Base-by-base conservation (phyloP, 2,888 invertebrate species). In the Oxycera nigricornis region DNA sequence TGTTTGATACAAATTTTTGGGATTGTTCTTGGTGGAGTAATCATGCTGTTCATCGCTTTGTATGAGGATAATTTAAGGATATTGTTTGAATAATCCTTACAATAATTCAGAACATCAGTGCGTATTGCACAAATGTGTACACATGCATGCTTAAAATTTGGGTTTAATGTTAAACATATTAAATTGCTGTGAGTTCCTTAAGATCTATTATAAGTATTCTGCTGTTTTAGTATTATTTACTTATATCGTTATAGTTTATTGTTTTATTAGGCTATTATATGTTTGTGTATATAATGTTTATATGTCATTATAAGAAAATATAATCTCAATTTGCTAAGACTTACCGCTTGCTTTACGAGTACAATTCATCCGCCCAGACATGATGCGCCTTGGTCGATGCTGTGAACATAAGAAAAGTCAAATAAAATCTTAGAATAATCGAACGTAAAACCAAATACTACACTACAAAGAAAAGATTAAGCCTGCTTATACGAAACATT, bases 11-110 rank as follows among this genome's bases (percentile, higher is more conserved):
- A 93, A 79, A 84, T 90, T 24, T 78, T 88, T 7, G 93, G 93
- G 14, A 90, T 93, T 78, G 81, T 90, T 24, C 80, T 88, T 1
- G 93, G 93, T 1, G 91, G 91, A 55, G 83, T 88, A 35, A 91
- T 94, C 76, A 93, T 93, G 93, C 83, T 92, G 73, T 80, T 89
- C 74, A 93, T 93, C 78, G 93, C 92, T 1, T 82, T 93, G 3
- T 90, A 91, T 80, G 93, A 93, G 84, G 89, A 90, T 74, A 79
- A 81, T 67, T 76, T 85, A 52, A 80, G 81, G 75, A 76, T 76
- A 73, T 73, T 82, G 22, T 83, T 83, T 65, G 75, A 82, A 79
- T 82, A 80, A 77, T 24, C 22, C 26, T 24, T 20, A 50, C 26
- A 24, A 14, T 41, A 41, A n/a, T n/a, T n/a, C n/a, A n/a, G n/a